Base-by-base conservation (phyloP, 2,888 invertebrate species). In the Amphimallon solstitiale region DNA sequence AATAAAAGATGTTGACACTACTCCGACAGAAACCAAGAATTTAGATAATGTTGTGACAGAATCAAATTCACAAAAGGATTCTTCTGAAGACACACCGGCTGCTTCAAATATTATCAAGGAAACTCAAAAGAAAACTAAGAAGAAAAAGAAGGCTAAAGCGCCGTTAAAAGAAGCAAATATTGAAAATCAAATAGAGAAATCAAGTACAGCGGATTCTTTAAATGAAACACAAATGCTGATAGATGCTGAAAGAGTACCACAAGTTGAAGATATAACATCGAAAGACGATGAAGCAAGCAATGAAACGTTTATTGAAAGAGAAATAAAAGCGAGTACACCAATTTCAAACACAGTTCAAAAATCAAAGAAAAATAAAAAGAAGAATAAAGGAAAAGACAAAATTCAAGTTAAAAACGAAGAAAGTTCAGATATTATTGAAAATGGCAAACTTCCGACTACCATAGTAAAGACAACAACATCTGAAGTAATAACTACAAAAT, bases 81-180 rank as follows among this genome's bases (percentile, higher is more conserved):
- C 40, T 15, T 40, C 40, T 14, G 56, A 56, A 40, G 56, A 56
- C 9, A 17, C 21, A 5, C 9, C 38, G 6, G 7, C 4, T 38
- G 23, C 17, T 37, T 12, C 34, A 12, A 54, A 21, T 38, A 21
- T 9, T 1, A 6, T 9, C 9, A 38, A 40, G 10, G 56, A 56
- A 3, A 14, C 12, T 14, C 38, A 56, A 21, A 56, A 40, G 56
- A 56, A 56, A 56, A 40, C 56, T 7, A 46, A 46, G n/a, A 46
- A 46, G 21, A 46, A 46, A 21, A 46, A 46, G 21, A 46, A 21
- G 46, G 6, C 21, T 17, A 46, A 46, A 29, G 29, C 5, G 9
- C 29, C 29, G 1, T 9, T 29, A 5, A 29, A 29, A 29, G 29
- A 29, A 29, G 29, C 5, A 5, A 29, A 29, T 5, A 29, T 29